Base-by-base conservation (phyloP, 2,888 invertebrate genomes). In the Spodoptera exigua region DNA sequence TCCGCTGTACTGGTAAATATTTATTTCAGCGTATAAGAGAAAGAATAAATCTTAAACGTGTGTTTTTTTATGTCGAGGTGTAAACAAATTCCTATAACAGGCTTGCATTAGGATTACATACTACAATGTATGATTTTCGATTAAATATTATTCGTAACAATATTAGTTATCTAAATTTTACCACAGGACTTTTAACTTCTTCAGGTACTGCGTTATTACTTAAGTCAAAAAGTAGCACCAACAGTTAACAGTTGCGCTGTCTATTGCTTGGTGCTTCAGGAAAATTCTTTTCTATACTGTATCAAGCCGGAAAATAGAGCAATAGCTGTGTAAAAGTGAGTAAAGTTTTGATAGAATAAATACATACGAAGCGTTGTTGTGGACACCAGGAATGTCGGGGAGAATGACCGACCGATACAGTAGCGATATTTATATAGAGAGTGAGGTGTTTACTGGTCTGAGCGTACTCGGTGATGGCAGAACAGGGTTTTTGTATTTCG, bases 301-400 rank as follows among this genome's bases (percentile, higher is more conserved):
- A 9, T 27, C 9, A 69, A 63, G 44, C 34, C 5, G 36, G 49
- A 56, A 39, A 45, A 21, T 14, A 21, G 44, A 13, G 47, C 51
- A 60, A 64, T 65, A 73, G 64, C 66, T 48, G 45, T 55, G 65
- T 37, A 61, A 48, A 55, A 54, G 61, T 54, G 49, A 67, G 55
- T 18, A 51, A 62, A 54, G 43, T 61, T 53, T 35, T 11, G 18
- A 41, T 57, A 44, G 34, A 60, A 61, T 74, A 60, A 57, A 61
- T 52, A 62, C 73, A 40, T 60, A 47, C 51, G 27, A 27, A 27
- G 27, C 27, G 9, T 27, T 21, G 43, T 48, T 40, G 36, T 62
- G 21, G 44, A 61, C 16, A 34, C 21, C 36, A 60, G 48, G 45
- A 70, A 60, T 70, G 43, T 32, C 58, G 27, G 11, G 69, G 18